A percentile compares a stretch with the other conserved stretches of the same genome.
Evolutionary conservation across 2,888 invertebrate genomes (phyloP).

Genomic region (Ennomos fuscantarius): DNA sequence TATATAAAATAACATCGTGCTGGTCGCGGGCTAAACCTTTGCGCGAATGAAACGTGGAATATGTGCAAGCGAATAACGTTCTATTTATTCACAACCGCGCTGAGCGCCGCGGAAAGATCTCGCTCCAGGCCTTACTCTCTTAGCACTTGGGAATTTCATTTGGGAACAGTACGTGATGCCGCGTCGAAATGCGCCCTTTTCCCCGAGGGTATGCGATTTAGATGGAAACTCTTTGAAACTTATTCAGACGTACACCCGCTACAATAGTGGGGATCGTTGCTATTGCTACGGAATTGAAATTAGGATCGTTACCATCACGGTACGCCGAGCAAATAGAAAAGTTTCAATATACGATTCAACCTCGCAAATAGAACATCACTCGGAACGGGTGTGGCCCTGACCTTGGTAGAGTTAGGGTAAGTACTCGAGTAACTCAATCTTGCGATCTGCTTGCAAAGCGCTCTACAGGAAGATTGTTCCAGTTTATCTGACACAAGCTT

Average conservation of each 20-base stretch:
- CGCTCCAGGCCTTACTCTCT: constrained; percentile 55
- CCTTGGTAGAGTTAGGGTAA: constrained; percentile 53
- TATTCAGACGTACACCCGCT: constrained; percentile 61
- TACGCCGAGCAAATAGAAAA: constrained; percentile 67
- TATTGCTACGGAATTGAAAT: constrained; percentile 75
- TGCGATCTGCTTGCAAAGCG: constrained; percentile 41
- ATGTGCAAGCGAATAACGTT: constrained; percentile 57
- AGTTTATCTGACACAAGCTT: constrained; percentile 52
- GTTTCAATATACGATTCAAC: constrained; percentile 63
- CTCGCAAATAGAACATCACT: constrained; percentile 50
- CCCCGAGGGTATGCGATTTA: constrained; percentile 61
- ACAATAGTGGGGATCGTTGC: constrained; percentile 68
- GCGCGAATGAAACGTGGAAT: constrained; percentile 50
- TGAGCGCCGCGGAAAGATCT: constrained; percentile 52
- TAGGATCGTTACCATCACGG: constrained; percentile 62
- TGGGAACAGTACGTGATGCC: constrained; percentile 74
- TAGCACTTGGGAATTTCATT: constrained; percentile 78
- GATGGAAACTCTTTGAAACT: constrained; percentile 64
- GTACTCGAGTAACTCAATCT: constrained; percentile 46
- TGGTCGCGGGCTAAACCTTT: constrained; percentile 39
- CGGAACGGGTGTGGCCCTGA: constrained; percentile 44
- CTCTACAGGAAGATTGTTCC: constrained; percentile 51
- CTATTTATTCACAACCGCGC: constrained; percentile 50
- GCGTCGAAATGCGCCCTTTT: constrained; percentile 70
- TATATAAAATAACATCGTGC: constrained; percentile 47